Conservation (phyloP, 2,797 vertebrate genomes). For the Propithecus deckenii region DNA sequence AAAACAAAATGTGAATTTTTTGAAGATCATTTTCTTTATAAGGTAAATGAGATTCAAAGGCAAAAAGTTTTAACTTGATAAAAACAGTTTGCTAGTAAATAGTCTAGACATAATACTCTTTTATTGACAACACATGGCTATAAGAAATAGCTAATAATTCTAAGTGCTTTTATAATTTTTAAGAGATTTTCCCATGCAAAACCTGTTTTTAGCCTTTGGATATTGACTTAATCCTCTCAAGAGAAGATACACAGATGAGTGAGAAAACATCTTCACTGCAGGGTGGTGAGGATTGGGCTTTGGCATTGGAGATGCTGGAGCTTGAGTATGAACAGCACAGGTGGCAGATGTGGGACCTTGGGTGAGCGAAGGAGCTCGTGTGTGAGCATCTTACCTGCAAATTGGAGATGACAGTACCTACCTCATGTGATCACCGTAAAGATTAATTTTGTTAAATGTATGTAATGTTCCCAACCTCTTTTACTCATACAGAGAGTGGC, state of each 20-base stretch:
- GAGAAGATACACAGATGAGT: fast-evolving
- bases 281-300: fast-evolving
- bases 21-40: background rate
- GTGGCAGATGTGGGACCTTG: too few relatives aligned
- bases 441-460: background rate
- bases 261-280: fast-evolving
- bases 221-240: too few relatives aligned
- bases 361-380: fast-evolving
- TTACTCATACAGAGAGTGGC: background rate
- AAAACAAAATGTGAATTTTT: background rate
- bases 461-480: background rate
- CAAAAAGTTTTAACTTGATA: background rate
- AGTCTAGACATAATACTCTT: background rate
- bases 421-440: fast-evolving
- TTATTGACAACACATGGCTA: background rate
- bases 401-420: background rate
- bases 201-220: background rate
- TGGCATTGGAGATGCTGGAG: background rate
- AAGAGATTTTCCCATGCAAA: background rate
- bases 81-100: background rate
- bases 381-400: background rate
- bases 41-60: background rate
- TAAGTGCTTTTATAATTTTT: background rate
- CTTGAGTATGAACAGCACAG: fast-evolving
- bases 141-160: background rate